phyloP scores from a whole-genome alignment of 2,888 invertebrate species.

The Vandiemenella viatica region DNA sequence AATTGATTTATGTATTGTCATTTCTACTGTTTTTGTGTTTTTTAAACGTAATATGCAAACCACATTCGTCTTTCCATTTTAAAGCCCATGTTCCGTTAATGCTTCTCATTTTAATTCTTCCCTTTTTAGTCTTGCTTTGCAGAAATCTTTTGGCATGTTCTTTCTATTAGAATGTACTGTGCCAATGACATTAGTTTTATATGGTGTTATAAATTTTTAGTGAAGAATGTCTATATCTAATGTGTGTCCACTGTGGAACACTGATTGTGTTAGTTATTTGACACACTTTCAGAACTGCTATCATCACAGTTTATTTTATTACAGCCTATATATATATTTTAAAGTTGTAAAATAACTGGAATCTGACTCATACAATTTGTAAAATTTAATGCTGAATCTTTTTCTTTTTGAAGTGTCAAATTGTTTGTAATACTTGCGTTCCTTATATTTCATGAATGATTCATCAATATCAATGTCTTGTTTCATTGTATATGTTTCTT shows the following conservation, averaged over 20 bases:
- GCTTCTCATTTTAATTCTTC: not conserved
- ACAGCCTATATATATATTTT: no score
- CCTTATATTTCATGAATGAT: no score
- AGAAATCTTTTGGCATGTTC: not conserved
- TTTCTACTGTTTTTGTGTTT: not conserved
- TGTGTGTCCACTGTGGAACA: not conserved
- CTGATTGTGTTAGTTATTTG: not conserved
- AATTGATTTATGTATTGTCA: not conserved
- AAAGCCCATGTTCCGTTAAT: not conserved
- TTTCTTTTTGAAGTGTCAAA: no score
- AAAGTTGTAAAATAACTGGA: no score
- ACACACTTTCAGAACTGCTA: not conserved
- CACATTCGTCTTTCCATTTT: not conserved
- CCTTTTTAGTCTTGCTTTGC: no score
- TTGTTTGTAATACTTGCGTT: no score
- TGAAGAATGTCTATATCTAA: not conserved
- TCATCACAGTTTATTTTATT: not conserved
- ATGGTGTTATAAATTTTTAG: not conserved
- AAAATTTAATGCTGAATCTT: no score
- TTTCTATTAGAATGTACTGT: not conserved
- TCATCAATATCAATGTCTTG: no score
- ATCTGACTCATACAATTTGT: no score
- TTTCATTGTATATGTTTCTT: no score
- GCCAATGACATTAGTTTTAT: not conserved
- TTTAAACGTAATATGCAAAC: no score